phyloP scores from a whole-genome alignment of 2,113 vertebrate genomes.

The Halichoeres trimaculatus region DNA sequence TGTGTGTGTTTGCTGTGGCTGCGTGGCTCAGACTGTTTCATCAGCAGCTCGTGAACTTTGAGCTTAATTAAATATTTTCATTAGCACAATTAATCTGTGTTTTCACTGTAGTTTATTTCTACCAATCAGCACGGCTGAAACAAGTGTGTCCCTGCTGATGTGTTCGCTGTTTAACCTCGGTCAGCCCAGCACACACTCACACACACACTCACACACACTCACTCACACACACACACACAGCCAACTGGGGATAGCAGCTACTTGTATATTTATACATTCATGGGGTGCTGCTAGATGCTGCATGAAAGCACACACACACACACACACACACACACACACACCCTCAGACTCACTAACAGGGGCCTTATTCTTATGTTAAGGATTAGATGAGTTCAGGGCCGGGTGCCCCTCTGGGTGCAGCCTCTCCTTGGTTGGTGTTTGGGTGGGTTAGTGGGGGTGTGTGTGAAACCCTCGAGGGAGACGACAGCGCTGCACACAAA shows the following conservation, averaged over 20 bases:
- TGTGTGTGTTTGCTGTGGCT: conserved; percentile 22
- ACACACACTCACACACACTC: not conserved
- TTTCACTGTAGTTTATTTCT: not conserved
- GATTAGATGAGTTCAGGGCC: conserved; percentile 75
- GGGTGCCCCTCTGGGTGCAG: conserved; percentile 57
- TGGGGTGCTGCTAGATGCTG: conserved; percentile 53
- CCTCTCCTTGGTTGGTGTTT: conserved; percentile 29
- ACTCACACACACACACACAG: conserved; percentile 10
- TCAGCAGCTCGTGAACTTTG: not conserved
- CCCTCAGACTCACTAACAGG: conserved; percentile 36
- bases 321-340: conserved; percentile 49
- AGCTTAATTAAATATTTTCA: not conserved
- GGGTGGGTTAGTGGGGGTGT: conserved; percentile 32
- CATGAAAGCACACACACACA: conserved; percentile 56
- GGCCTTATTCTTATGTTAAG: conserved; percentile 68
- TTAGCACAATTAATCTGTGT: conserved; percentile 4
- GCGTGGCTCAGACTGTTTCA: not conserved
- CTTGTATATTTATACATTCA: conserved; percentile 80
- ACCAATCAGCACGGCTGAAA: conserved; percentile 45
- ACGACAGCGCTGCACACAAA: conserved; percentile 71
- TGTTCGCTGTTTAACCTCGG: conserved; percentile 63
- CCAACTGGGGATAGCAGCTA: conserved; percentile 49
- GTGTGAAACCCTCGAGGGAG: conserved; percentile 48
- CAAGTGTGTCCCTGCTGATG: conserved; percentile 43
- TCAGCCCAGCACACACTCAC: conserved; percentile 5